A percentile compares a stretch with the other conserved stretches of the same genome.
phyloP scores from a whole-genome alignment of 2,888 invertebrate genomes.

The Leuctra nigra region DNA sequence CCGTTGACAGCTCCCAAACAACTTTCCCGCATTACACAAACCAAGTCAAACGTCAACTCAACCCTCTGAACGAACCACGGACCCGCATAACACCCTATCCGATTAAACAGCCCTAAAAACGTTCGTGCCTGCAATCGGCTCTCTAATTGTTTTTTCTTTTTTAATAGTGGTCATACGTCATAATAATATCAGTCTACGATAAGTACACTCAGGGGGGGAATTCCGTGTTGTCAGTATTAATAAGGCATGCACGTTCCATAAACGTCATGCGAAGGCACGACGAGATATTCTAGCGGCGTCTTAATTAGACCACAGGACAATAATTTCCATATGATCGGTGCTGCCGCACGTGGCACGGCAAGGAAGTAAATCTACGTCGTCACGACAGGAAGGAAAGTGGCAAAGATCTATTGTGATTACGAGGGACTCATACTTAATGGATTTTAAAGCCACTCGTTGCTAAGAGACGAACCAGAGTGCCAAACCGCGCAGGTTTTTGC shows the following conservation, averaged over 20 bases:
- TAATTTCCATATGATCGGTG: constrained; percentile 12
- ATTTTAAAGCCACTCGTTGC: not conserved
- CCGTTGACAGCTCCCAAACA: too few relatives aligned
- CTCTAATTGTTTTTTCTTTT: constrained; percentile 1
- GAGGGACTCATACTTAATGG: constrained; percentile 7
- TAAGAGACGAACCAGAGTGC: too few relatives aligned
- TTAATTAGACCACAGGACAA: constrained; percentile 5
- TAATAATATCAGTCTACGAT: not conserved
- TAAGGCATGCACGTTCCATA: not conserved
- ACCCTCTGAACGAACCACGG: too few relatives aligned
- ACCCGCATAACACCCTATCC: too few relatives aligned
- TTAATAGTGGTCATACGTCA: constrained; percentile 2
- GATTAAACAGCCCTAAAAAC: too few relatives aligned
- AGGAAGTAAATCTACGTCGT: not conserved
- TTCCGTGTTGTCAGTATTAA: constrained; percentile 7
- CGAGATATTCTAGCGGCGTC: not conserved
- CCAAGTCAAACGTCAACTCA: too few relatives aligned
- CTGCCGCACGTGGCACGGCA: not conserved
- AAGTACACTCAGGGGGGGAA: not conserved
- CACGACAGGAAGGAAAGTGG: constrained; percentile 12
- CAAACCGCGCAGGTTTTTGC: too few relatives aligned
- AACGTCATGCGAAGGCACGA: not conserved
- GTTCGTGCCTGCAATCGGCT: too few relatives aligned
- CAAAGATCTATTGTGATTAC: constrained; percentile 17
- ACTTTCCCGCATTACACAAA: too few relatives aligned